Base-by-base conservation (phyloP, 2,888 invertebrate genomes). In the Sinopyrophorus schimmeli region DNA sequence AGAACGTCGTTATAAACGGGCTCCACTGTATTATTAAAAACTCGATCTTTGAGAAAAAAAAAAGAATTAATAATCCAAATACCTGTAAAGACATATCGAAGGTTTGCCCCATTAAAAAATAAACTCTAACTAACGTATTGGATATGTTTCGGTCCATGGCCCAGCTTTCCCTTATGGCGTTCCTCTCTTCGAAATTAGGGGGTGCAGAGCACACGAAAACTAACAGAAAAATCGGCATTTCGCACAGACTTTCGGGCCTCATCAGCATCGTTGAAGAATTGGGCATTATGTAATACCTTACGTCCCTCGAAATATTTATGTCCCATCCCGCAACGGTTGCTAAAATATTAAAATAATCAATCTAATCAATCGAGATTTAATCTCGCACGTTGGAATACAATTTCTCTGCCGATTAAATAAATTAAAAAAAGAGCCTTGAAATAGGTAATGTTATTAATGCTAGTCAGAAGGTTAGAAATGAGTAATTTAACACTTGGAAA, bases 141-240 rank as follows among this genome's bases (percentile, higher is more conserved):
- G 71, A 70, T 15, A 70, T 57, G 50, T 61, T 59, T 37, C 51
- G 58, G 27, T 65, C 58, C 12, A 62, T 62, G 0, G 81, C 89
- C 89, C 88, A 89, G 0, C 86, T 87, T 48, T 84, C 79, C 51
- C 89, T 72, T 35, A 89, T 86, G 0, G 85, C 84, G 24, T 69
- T 60, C 30, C 92, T 76, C 24, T 81, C 78, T 18, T 82, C 80
- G 57, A 83, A 80, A 70, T 91, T 85, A 0, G 71, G 69, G 1
- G 88, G 82, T 0, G 87, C 80, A 0, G 91, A 89, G 64, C 86
- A 87, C 0, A 92, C 85, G 12, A 89, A 79, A 50, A 92, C 82
- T 3, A 91, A 73, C 12, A 90, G 70, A 63, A 84, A 82, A 1
- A 82, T 66, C 10, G 68, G 52, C 64, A 67, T 59, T 43, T 64